Percentiles rank a stretch among this genome's conserved stretches.
Evolutionary conservation across 2,888 invertebrate genomes (phyloP).

Genomic region (Drosophila anomalipes): DNA sequence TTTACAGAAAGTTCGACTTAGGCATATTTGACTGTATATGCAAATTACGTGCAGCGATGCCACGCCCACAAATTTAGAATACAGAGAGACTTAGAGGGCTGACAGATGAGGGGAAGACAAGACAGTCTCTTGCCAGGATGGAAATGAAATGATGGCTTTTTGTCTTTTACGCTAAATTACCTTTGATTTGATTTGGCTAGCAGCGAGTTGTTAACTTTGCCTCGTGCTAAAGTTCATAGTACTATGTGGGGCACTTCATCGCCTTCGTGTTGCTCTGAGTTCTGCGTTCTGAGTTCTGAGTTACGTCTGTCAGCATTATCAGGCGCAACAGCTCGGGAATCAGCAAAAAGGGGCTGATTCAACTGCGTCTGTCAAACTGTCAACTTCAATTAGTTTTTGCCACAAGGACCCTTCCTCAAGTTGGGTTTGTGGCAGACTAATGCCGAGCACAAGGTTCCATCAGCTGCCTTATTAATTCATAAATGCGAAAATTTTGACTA

Average conservation of each 20-base stretch:
- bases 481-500: slow-evolving; percentile 50
- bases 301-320: slow-evolving; percentile 37
- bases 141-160: slow-evolving; percentile 76
- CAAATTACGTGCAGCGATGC: slow-evolving; percentile 43
- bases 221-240: neutral
- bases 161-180: slow-evolving; percentile 81
- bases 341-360: slow-evolving; percentile 17
- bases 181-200: slow-evolving; percentile 75
- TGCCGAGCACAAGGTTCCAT: slow-evolving; percentile 47
- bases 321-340: slow-evolving; percentile 15
- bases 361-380: slow-evolving; percentile 43
- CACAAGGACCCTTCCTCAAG: slow-evolving; percentile 23
- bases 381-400: slow-evolving; percentile 75
- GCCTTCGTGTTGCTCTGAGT: neutral
- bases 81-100: neutral
- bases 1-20: no score
- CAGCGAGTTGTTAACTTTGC: slow-evolving; percentile 49
- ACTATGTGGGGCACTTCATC: neutral
- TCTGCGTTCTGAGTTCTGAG: neutral
- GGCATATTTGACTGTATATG: neutral
- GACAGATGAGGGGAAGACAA: neutral
- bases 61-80: slow-evolving; percentile 20
- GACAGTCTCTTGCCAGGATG: slow-evolving; percentile 22
- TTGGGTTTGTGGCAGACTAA: slow-evolving; percentile 45
- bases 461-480: slow-evolving; percentile 77